Base-by-base conservation (phyloP, 2,888 invertebrate genomes). In the Campoplex capitator region DNA sequence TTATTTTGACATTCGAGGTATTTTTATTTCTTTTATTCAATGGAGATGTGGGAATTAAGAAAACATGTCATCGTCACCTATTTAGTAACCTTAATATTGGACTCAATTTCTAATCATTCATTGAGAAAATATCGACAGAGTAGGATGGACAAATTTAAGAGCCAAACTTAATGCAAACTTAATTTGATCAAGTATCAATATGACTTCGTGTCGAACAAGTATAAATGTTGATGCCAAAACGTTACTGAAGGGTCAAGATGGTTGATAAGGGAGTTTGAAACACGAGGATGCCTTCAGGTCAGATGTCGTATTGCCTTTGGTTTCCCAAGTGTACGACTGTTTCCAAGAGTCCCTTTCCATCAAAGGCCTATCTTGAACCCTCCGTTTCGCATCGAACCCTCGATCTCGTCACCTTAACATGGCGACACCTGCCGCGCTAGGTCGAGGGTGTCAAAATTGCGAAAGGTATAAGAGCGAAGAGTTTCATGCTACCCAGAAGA, bases 381-480 rank as follows among this genome's bases (percentile, higher is more conserved):
- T 70, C 78, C 51, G 45, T 74, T 68, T 80, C 86, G 56, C 71
- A 71, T 74, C 70, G 58, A 82, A 79, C 84, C 76, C 70, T 70
- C 79, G 65, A 67, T 79, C 67, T 79, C 84, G 82, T 84, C 87
- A 84, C 80, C 83, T 87, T 73, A 71, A 78, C 62, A 48, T 56
- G 74, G 85, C 48, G 65, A 81, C 85, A 85, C 87, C 88, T 87
- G 84, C 71, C 82, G 88, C 87, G 90, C 87, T 89, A 89, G 76
- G 87, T 85, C 83, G 89, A 91, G 93, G 93, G 94, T 92, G 94
- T 94, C 93, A 93, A 94, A 94, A 94, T 93, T 93, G 92, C 92
- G 91, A 45, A 71, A 58, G 54, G 73, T 71, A 79, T 16, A 65
- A 13, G 45, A 67, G 56, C 42, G 68, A 56, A 32, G 78, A 82